These are phyloP conservation scores for Melitaea athalia DNA, from an alignment of 2,888 invertebrate genomes.

Conservation along the genomic window DNA sequence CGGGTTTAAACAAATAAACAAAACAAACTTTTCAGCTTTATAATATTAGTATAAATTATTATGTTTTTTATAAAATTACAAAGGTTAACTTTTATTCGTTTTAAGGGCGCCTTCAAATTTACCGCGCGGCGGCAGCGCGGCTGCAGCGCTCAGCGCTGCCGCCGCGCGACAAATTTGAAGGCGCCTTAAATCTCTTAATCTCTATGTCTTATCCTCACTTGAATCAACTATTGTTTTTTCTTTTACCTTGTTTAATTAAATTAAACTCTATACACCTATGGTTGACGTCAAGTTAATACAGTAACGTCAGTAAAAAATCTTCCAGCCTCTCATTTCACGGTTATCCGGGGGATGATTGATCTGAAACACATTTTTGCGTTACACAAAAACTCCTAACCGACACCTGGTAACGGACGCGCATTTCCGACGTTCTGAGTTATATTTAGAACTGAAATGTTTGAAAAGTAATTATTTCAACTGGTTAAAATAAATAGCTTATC, in stretches of 20 bases:
- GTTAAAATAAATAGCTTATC: not conserved
- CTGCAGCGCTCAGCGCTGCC: too few species aligned
- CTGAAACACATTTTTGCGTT: slow-evolving; percentile 61
- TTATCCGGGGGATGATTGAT: slow-evolving; percentile 57
- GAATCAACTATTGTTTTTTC: too few species aligned
- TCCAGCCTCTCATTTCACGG: slow-evolving; percentile 25
- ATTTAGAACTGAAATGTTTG: slow-evolving; percentile 21
- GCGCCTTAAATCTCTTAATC: too few species aligned
- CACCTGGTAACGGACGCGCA: slow-evolving; percentile 60
- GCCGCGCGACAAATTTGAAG: too few species aligned
- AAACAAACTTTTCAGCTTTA: too few species aligned
- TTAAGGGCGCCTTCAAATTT: too few species aligned
- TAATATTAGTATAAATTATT: too few species aligned
- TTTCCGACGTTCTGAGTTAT: slow-evolving; percentile 55
- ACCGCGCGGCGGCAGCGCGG: too few species aligned
- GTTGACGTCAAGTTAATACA: not conserved
- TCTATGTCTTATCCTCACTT: too few species aligned
- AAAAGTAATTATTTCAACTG: not conserved
- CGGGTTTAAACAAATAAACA: too few species aligned
- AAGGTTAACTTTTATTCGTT: too few species aligned
- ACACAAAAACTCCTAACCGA: slow-evolving; percentile 50
- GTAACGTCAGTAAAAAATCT: not conserved
- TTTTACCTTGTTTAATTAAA: not conserved
- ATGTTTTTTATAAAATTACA: too few species aligned
- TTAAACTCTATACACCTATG: not conserved